Evolutionary conservation across 2,113 vertebrate species (phyloP).

Genomic region (Callopanchax toddi): DNA sequence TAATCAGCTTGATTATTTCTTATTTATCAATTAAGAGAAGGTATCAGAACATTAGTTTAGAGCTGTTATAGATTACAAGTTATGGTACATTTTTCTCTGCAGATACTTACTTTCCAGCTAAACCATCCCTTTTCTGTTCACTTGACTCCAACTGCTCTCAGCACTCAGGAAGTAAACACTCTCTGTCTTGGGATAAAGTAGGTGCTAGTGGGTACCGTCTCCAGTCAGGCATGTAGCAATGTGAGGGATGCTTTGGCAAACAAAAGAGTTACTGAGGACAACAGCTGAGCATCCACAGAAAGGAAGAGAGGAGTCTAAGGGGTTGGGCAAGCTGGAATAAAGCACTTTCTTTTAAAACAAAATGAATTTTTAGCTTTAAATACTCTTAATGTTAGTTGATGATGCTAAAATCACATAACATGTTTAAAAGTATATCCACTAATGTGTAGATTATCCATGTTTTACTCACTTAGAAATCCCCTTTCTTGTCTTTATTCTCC

Average conservation of each 20-base stretch:
- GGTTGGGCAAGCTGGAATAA: conserved; percentile 31
- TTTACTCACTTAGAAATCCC: conserved; percentile 42
- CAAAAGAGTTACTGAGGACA: conserved; percentile 77
- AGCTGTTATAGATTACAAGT: neutral
- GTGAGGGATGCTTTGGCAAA: conserved; percentile 67
- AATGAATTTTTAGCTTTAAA: neutral
- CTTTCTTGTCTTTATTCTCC: conserved; percentile 27
- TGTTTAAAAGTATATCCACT: conserved; percentile 5
- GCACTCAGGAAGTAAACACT: conserved; percentile 29
- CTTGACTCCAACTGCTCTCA: conserved; percentile 17
- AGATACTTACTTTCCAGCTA: conserved; percentile 52
- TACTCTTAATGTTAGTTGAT: neutral
- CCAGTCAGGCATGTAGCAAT: conserved; percentile 70
- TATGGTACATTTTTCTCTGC: neutral
- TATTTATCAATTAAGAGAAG: conserved; percentile 24
- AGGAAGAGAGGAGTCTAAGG: conserved; percentile 42
- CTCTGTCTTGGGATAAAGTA: conserved; percentile 49
- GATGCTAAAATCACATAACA: no score
- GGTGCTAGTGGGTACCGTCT: conserved; percentile 71
- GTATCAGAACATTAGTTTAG: conserved; percentile 6
- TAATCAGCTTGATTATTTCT: conserved; percentile 33
- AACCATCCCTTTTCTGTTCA: conserved; percentile 8
- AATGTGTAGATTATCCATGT: conserved; percentile 56
- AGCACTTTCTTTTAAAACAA: conserved; percentile 30
- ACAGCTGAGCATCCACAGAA: conserved; percentile 59